A percentile compares a stretch with the other conserved stretches of the same genome.
Conservation (phyloP, 2,888 invertebrate genomes). For the Cryptus viduatorius region DNA sequence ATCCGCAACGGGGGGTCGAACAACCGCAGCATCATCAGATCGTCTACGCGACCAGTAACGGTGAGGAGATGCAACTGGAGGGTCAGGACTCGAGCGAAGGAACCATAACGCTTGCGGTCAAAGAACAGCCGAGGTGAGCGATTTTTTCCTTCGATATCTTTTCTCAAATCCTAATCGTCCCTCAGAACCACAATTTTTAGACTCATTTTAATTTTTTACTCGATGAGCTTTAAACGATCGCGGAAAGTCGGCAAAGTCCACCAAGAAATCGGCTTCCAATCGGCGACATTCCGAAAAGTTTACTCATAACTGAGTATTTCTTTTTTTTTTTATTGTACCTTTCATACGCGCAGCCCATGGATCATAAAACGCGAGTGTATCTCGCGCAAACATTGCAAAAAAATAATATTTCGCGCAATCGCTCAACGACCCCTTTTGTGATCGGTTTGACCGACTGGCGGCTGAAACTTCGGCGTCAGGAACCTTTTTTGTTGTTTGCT, state of each 20-base stretch:
- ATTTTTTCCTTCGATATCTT: neutral
- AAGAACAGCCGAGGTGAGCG: constrained; percentile 82
- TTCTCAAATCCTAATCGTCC: too few species aligned
- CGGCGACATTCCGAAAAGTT: neutral
- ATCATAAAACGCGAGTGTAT: neutral
- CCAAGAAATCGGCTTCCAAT: neutral
- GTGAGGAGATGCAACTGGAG: constrained; percentile 76
- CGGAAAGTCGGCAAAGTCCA: too few species aligned
- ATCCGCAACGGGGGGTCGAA: constrained; percentile 69
- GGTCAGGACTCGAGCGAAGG: constrained; percentile 79
- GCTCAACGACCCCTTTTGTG: too few species aligned
- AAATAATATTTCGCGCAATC: neutral
- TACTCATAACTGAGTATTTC: neutral
- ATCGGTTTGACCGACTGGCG: neutral
- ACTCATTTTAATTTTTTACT: too few species aligned
- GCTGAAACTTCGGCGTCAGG: neutral
- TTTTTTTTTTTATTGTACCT: neutral
- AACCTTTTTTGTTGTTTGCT: neutral
- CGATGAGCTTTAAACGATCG: too few species aligned
- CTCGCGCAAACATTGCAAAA: neutral
- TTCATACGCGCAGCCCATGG: neutral
- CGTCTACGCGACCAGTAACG: constrained; percentile 78
- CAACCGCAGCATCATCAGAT: constrained; percentile 78
- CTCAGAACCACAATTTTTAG: too few species aligned
- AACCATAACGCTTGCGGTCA: constrained; percentile 83